Base-by-base conservation (phyloP, 2,113 vertebrate species). In the Peromyscus maniculatus region DNA sequence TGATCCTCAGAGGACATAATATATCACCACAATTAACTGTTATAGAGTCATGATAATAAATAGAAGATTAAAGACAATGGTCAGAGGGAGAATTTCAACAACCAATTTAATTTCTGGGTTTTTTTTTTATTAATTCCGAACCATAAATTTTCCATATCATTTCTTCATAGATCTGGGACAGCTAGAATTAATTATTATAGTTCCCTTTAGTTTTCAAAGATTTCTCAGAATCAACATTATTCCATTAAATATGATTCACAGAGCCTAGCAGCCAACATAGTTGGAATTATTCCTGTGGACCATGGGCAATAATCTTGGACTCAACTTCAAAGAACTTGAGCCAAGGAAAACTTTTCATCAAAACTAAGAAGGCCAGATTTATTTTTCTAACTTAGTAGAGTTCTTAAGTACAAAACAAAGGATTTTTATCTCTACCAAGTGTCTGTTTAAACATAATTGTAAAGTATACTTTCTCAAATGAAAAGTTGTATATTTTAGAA, bases 261-360 rank as follows among this genome's bases (percentile, higher is more conserved):
- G 46, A 77, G 11, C 13, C 86, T 82, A 24, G 43, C 80, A 67
- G 59, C 80, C 83, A 92, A 77, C 69, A 89, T 7, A 82, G 33
- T 78, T 95, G 97, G 46, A 95, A 79, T 95, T 79, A 80, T 84
- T 97, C 46, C 31, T 88, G 36, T 92, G 17, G 87, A 83, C 28
- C 46, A 19, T 91, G 79, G 94, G 57, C 87, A 95, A 57, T 46
- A 28, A 87, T 94, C 89, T 95, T 94, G 92, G 66, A 89, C 24
- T 83, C 59, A 92, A 89, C 0, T 17, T 96, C 62, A 74, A 92
- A 78, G 46, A 82, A 89, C 67, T 59, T 71, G 46, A 96, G 91
- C 96, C 96, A 97, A 94, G 77, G 28, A 96, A 97, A 97, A 94
- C 36, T 9, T 49, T 92, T 80, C 17, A 69, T 79, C 46, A 93